Evolutionary conservation across 2,797 vertebrate genomes (phyloP).

Genomic region (Scolopax bukidnonensis): DNA sequence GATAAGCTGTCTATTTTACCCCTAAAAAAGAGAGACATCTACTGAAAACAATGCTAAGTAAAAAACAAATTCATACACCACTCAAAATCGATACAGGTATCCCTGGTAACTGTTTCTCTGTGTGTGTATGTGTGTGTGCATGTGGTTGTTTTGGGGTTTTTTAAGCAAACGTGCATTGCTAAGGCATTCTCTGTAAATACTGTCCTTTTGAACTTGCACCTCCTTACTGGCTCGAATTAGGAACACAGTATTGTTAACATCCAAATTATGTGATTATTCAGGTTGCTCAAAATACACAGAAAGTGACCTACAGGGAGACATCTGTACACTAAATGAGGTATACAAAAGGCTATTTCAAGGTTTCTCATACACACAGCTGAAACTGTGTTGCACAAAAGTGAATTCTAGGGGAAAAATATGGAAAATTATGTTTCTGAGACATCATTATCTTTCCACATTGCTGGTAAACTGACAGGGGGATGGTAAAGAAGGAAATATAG

Average conservation of each 20-base stretch:
- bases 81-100: neutral
- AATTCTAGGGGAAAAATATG: neutral
- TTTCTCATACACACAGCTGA: neutral
- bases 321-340: neutral
- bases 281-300: neutral
- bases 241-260: neutral
- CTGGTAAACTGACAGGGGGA: neutral
- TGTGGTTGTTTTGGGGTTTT: neutral
- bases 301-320: neutral
- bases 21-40: conserved; percentile 13
- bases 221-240: neutral
- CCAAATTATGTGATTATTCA: conserved; percentile 6
- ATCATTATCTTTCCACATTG: neutral
- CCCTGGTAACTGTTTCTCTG: neutral
- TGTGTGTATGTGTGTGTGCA: neutral
- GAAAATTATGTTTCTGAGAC: neutral
- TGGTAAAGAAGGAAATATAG: neutral
- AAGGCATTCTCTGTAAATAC: neutral
- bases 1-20: neutral
- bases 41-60: neutral
- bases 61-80: neutral
- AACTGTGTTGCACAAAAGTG: neutral
- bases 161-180: neutral
- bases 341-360: neutral
- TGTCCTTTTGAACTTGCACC: neutral